Percentiles rank a stretch among this genome's conserved stretches.
These are phyloP conservation scores for Dufourea novaeangliae DNA, from an alignment of 1,140 invertebrate species.

Conservation along the genomic window DNA sequence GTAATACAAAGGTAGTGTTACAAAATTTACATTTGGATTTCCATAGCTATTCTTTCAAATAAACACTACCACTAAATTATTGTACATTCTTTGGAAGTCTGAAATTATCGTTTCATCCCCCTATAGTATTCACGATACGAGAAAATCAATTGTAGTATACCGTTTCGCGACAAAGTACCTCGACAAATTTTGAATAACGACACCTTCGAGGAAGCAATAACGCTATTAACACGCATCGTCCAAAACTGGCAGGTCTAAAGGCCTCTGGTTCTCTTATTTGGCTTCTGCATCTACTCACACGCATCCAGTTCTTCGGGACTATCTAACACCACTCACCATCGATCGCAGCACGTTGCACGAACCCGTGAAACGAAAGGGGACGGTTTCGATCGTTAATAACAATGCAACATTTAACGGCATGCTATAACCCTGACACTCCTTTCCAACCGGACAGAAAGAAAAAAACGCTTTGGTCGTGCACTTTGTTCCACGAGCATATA, in stretches of 20 bases:
- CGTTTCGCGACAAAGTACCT: background rate
- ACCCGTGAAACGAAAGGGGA: background rate
- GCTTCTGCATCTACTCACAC: conserved; percentile 26
- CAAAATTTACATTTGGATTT: too few species aligned
- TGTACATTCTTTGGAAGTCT: too few species aligned
- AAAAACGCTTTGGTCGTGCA: conserved; percentile 47
- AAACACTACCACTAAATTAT: too few species aligned
- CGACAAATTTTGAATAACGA: background rate
- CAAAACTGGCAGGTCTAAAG: background rate
- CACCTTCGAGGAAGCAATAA: background rate
- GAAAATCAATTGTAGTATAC: background rate
- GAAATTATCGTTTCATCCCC: too few species aligned
- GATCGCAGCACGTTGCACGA: conserved; percentile 15
- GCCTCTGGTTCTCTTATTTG: background rate
- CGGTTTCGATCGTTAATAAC: background rate
- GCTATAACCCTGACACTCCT: conserved; percentile 17
- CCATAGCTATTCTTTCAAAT: too few species aligned
- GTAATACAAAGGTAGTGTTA: too few species aligned
- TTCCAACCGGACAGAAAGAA: background rate
- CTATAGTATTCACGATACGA: background rate
- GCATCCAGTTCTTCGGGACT: background rate
- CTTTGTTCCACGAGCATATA: conserved; percentile 36
- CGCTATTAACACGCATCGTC: too few species aligned
- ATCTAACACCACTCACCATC: conserved; percentile 3
- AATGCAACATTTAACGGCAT: conserved; percentile 20